Conservation (phyloP, 2,113 vertebrate species). For the Megaceryle torquata region DNA sequence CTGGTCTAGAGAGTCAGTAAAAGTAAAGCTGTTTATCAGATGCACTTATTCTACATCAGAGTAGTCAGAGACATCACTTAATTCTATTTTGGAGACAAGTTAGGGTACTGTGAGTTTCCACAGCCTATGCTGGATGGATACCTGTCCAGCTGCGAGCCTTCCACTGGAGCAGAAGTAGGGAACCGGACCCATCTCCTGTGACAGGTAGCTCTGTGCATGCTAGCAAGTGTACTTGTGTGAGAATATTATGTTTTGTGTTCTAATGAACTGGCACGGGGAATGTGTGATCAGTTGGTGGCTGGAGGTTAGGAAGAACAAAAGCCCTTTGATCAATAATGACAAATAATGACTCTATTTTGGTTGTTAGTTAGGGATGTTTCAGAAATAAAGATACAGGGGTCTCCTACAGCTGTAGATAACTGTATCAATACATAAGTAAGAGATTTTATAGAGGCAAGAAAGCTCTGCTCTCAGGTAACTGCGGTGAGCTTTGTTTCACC, state of each 20-base stretch:
- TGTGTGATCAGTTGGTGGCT: background rate
- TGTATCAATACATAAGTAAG: background rate
- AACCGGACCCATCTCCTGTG: background rate
- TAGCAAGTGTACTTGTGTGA: background rate
- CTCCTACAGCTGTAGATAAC: background rate
- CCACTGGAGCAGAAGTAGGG: too few relatives aligned
- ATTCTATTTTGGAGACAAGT: background rate
- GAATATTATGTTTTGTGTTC: background rate
- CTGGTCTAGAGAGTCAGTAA: background rate
- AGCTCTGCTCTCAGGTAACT: background rate
- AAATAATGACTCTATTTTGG: background rate
- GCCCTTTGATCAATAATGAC: background rate
- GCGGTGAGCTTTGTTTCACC: background rate
- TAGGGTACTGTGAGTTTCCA: background rate
- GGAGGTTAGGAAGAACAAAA: slow-evolving; percentile 1
- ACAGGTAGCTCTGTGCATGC: background rate
- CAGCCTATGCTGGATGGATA: background rate
- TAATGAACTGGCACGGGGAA: background rate
- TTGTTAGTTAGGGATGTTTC: background rate
- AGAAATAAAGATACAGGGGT: background rate
- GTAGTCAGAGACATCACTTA: background rate
- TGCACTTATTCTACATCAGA: slow-evolving; percentile 1
- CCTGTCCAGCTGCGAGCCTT: background rate
- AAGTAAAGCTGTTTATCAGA: slow-evolving; percentile 40
- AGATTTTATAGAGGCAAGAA: background rate